Base-by-base conservation (phyloP, 1,140 invertebrate genomes). In the Samia ricini region DNA sequence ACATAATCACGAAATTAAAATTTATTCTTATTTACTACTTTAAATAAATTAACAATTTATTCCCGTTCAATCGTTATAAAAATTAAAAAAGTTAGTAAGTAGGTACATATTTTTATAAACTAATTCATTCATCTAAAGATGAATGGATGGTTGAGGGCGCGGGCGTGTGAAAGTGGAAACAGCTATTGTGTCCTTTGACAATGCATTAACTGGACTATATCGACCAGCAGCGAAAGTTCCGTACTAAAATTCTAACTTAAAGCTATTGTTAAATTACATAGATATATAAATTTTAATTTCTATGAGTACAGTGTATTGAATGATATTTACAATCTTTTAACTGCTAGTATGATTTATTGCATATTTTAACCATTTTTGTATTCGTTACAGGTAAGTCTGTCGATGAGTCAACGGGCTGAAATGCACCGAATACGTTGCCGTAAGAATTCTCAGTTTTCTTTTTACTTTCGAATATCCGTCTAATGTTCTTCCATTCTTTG, bases 151-250 rank as follows among this genome's bases (percentile, higher is more conserved):
- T 15, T 15, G 1, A 61, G 71, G 63, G 66, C 68, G 64, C 63
- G 61, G 71, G 69, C 74, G 72, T 73, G 75, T 76, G 78, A 81
- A 81, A 83, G 80, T 77, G 56, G 59, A 62, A 72, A 76, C 71
- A 66, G 49, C 63, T 36, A 79, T 82, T 80, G 78, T 82, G 78
- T 82, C 77, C 80, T 82, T 76, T 62, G 22, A 82, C 79, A 80
- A 79, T 77, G 56, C 68, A 26, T 52, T 61, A 66, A 61, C 63
- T 61, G 66, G 75, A 74, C 74, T 74, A 66, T 72, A 80, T 73
- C 76, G 51, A 4, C 10, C 29, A 24, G 26, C 12, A 77, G 77
- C 79, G 80, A 80, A 82, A 82, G 80, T 76, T 69, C 50, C 56
- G 10, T 23, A 20, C 50, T 42, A 42, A 52, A 20, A 21, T 23